phyloP scores from a whole-genome alignment of 2,113 vertebrate genomes.

The Trichomycterus rosablanca region DNA sequence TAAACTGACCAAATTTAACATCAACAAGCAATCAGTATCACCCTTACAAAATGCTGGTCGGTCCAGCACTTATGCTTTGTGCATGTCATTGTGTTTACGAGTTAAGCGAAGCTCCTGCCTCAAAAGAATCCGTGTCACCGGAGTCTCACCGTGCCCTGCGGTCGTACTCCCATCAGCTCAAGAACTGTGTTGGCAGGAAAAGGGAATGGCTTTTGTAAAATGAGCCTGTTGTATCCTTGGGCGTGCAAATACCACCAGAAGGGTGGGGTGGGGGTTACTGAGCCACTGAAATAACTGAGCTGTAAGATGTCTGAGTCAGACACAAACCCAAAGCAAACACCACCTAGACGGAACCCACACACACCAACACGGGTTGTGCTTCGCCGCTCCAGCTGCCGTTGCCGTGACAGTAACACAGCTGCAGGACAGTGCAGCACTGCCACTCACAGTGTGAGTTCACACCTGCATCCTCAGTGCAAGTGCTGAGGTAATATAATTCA shows the following conservation, averaged over 20 bases:
- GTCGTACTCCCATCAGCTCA: constrained; percentile 66
- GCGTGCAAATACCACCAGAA: constrained; percentile 65
- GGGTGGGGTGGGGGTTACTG: constrained; percentile 48
- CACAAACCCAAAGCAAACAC: constrained; percentile 40
- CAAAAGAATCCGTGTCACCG: constrained; percentile 46
- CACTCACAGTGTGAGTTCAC: background rate
- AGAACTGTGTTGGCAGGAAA: constrained; percentile 56
- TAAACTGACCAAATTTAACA: too few species aligned
- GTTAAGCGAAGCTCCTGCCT: constrained; percentile 65
- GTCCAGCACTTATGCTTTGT: constrained; percentile 66
- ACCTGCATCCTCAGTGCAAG: constrained; percentile 17
- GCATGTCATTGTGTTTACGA: constrained; percentile 61
- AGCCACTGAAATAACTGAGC: constrained; percentile 43
- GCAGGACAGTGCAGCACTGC: background rate
- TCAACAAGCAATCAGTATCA: too few species aligned
- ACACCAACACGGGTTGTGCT: constrained; percentile 23
- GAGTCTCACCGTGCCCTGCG: constrained; percentile 58
- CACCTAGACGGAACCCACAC: constrained; percentile 30
- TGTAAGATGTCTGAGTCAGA: constrained; percentile 43
- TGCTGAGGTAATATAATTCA: background rate
- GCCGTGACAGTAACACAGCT: constrained; percentile 8
- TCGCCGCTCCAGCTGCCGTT: constrained; percentile 12
- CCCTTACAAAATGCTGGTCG: too few species aligned
- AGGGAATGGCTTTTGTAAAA: constrained; percentile 54
- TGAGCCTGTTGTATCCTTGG: constrained; percentile 66